Evolutionary conservation across 1,140 invertebrate genomes (phyloP).

Genomic region (Drosophila sturtevanti): DNA sequence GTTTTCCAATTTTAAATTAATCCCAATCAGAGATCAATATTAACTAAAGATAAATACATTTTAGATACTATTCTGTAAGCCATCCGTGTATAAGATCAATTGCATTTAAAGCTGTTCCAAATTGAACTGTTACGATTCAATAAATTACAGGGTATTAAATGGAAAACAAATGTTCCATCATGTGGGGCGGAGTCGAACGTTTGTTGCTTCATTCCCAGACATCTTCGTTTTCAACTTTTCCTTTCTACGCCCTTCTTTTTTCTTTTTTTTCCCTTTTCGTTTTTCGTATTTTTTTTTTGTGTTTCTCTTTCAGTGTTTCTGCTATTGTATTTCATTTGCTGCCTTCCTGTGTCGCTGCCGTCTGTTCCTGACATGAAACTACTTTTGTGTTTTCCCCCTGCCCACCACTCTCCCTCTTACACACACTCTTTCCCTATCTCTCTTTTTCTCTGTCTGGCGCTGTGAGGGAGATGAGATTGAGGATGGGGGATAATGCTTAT

Average conservation of each 20-base stretch:
- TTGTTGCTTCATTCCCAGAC: conserved; percentile 36
- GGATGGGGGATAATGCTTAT: conserved; percentile 49
- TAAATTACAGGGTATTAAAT: neutral
- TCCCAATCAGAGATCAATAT: too few species aligned
- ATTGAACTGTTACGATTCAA: neutral
- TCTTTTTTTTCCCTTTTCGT: neutral
- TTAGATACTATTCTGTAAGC: neutral
- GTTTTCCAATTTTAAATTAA: too few species aligned
- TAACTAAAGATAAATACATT: neutral
- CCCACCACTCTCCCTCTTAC: too few species aligned
- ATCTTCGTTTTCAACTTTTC: conserved; percentile 7
- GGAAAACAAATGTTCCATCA: conserved; percentile 4
- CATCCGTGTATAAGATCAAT: too few species aligned
- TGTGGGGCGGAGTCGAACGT: neutral
- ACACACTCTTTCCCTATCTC: neutral
- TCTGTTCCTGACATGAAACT: conserved; percentile 47
- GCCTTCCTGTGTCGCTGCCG: conserved; percentile 25
- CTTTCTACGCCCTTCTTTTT: too few species aligned
- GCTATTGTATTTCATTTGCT: conserved; percentile 16
- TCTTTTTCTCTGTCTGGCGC: neutral
- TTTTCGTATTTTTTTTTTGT: conserved; percentile 16
- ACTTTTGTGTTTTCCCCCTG: too few species aligned
- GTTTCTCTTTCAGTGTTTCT: neutral
- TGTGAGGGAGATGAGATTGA: neutral
- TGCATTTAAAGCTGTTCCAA: neutral